Evolutionary conservation across 2,888 invertebrate genomes (phyloP).

Genomic region (Macrosiphum euphorbiae): DNA sequence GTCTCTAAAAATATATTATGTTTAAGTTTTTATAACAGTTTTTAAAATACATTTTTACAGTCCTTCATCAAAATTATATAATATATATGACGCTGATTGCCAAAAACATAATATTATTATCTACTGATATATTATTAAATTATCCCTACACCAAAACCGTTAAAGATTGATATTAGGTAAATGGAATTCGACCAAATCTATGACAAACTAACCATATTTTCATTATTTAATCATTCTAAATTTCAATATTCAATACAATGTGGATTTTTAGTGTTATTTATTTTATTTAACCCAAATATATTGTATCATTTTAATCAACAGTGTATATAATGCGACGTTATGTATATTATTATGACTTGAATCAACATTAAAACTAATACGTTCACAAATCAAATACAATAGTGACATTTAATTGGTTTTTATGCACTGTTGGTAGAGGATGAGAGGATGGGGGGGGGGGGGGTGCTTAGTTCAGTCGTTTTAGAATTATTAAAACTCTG

Average conservation of each 20-base stretch:
- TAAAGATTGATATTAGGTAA: not conserved
- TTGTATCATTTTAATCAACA: not conserved
- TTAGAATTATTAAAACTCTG: not conserved
- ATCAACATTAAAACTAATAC: not conserved
- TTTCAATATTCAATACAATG: not conserved
- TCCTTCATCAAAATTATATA: not conserved
- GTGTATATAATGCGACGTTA: not conserved
- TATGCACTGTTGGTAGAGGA: not conserved
- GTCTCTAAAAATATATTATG: not conserved
- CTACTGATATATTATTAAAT: not conserved
- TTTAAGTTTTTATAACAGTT: not conserved
- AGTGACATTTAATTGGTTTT: not conserved
- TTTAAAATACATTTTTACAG: not conserved
- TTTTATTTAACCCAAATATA: not conserved
- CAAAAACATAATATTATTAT: not conserved
- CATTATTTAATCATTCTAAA: not conserved
- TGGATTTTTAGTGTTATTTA: not conserved
- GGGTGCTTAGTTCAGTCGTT: not conserved
- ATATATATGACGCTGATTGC: not conserved
- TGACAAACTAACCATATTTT: not conserved
- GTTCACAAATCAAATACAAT: not conserved
- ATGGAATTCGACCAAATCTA: not conserved
- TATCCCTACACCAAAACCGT: not conserved
- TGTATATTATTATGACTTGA: not conserved
- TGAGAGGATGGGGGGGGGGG: no score